A percentile compares a stretch with the other conserved stretches of the same genome.
Evolutionary conservation across 2,797 vertebrate species (phyloP).

Genomic region (Uromys caudimaculatus): DNA sequence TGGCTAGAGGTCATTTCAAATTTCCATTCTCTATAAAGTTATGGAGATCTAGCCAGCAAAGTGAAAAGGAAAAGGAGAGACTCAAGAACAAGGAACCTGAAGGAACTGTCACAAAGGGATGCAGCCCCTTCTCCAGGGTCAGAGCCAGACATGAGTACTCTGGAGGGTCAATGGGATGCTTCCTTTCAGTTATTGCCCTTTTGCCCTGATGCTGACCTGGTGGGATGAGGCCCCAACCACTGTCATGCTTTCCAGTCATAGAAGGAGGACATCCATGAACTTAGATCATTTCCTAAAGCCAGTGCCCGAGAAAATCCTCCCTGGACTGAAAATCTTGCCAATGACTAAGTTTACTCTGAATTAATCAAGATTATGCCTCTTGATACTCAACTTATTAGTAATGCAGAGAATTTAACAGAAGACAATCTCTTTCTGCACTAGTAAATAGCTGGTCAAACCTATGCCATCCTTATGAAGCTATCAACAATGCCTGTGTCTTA

Average conservation of each 20-base stretch:
- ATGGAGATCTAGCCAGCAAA: not conserved
- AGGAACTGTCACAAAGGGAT: not conserved
- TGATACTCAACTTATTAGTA: not conserved
- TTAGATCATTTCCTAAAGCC: not conserved
- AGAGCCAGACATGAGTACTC: too few species aligned
- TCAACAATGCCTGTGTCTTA: not conserved
- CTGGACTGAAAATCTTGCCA: not conserved
- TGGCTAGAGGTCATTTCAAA: not conserved
- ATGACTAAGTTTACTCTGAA: not conserved
- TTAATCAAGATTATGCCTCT: not conserved
- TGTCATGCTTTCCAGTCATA: fast-evolving
- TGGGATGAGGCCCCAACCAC: too few species aligned
- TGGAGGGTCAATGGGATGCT: not conserved
- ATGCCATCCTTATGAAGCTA: fast-evolving
- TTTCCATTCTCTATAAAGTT: not conserved
- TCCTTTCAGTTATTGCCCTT: not conserved
- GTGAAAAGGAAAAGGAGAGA: not conserved
- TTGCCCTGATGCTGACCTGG: not conserved
- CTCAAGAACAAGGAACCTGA: fast-evolving
- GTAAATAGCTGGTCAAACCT: not conserved
- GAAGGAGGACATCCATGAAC: not conserved
- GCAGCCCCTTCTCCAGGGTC: fast-evolving
- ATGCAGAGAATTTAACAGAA: not conserved
- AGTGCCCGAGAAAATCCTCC: not conserved
- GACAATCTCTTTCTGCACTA: not conserved